Evolutionary conservation across 2,113 vertebrate genomes (phyloP), one percentile per base, ranked within the genome.

Genomic region (Vireo altiloquus): DNA sequence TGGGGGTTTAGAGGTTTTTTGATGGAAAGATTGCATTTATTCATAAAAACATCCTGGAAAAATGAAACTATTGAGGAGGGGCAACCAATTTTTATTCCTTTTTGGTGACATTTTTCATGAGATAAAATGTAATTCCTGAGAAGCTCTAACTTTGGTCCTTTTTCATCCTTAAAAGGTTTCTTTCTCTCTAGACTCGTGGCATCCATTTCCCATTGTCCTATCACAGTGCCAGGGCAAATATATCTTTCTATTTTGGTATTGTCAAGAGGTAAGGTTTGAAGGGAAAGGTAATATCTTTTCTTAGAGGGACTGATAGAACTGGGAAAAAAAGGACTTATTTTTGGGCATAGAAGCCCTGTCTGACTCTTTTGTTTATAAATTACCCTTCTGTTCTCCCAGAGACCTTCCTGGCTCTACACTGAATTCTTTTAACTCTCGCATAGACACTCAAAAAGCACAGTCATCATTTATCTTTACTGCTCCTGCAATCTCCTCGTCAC

Each of bases 351-450:
- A 95, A 89, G 74, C 76, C 57, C 71, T 94, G 88, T 94, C 94
- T 96, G 90, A 59, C 90, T 96, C 89, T 83, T 93, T 93, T 94
- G 92, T 93, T 96, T 89, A 96, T 98, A 97, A 97, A 98, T 97
- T 97, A 97, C 92, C 89, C 94, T 94, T 85, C 95, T 96, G 24
- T 50, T 89, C 94, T 91, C 69, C 80, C 77, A 93, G 92, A 94
- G 91, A 91, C 87, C 92, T 94, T 76, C 27, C 56, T 61, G 94
- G 91, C 96, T 92, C 93, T 35, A 16, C 27, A 25, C 75, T 84
- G 89, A 97, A 95, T 94, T 92, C 81, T 49, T 75, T 92, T 88
- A 89, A 87, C 72, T 91, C 37, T 5, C 27, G 10, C 81, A 30
- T 9, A 46, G 91, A 78, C 60, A 79, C 87, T 84, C 60, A 53